These are phyloP conservation scores for Parambassis ranga DNA, from an alignment of 2,797 vertebrate species.

Conservation along the genomic window DNA sequence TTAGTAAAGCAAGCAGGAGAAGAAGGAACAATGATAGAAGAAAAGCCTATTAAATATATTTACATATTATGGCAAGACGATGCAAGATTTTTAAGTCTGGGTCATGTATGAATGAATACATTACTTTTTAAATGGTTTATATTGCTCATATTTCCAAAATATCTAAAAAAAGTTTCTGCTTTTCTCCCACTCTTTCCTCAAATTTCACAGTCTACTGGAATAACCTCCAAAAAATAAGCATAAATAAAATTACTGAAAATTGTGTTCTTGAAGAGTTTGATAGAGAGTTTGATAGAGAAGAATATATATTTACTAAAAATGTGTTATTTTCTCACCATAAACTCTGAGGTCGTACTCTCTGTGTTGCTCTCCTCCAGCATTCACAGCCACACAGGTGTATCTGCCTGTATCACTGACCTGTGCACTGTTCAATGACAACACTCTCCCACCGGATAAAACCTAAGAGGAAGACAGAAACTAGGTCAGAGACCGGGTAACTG, in stretches of 20 bases:
- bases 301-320: not conserved
- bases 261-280: too few species aligned
- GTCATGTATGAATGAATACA: too few species aligned
- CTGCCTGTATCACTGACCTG: slow-evolving; percentile 90
- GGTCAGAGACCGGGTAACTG: not conserved
- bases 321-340: slow-evolving; percentile 82
- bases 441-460: slow-evolving; percentile 89
- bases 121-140: too few species aligned
- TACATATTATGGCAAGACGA: too few species aligned
- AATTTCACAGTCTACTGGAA: too few species aligned
- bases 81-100: not conserved
- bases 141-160: too few species aligned
- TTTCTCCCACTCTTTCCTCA: too few species aligned
- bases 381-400: slow-evolving; percentile 94
- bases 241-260: too few species aligned
- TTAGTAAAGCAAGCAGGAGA: slow-evolving; percentile 1
- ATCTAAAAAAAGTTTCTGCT: too few species aligned
- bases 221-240: too few species aligned
- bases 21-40: not conserved
- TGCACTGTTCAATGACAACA: slow-evolving; percentile 84
- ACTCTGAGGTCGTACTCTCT: slow-evolving; percentile 87
- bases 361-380: slow-evolving; percentile 93
- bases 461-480: slow-evolving; percentile 53
- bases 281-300: not conserved
- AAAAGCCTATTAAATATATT: too few species aligned